Conservation (phyloP, 2,888 invertebrate genomes). For the Caenorhabditis sp. region DNA sequence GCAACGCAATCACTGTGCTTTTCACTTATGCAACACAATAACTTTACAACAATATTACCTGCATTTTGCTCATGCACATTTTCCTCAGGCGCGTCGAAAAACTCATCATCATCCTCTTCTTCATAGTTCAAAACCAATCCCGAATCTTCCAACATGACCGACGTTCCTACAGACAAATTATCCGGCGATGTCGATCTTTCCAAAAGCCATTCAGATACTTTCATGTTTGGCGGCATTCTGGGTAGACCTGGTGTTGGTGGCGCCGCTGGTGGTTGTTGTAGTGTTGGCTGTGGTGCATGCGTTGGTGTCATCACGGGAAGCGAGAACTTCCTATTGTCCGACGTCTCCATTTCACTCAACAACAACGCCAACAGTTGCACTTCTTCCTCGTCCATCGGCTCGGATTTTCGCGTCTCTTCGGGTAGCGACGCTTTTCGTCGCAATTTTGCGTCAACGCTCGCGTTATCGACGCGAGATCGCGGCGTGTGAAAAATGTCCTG, state of each 20-base stretch:
- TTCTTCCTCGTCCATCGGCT: conserved; percentile 40
- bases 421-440: conserved; percentile 24
- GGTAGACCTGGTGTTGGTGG: conserved; percentile 28
- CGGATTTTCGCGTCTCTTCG: conserved; percentile 14
- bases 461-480: conserved; percentile 29
- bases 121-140: conserved; percentile 13
- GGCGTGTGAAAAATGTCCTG: not conserved
- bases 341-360: conserved; percentile 18
- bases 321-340: conserved; percentile 10
- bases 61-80: not conserved
- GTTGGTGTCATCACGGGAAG: not conserved
- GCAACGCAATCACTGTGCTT: conserved; percentile 8
- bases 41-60: conserved; percentile 3
- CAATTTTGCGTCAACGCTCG: conserved; percentile 16
- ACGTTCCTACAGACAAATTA: conserved; percentile 30
- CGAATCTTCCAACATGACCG: conserved; percentile 26
- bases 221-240: conserved; percentile 14
- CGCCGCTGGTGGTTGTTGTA: not conserved
- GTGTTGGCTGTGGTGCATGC: not conserved
- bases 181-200: conserved; percentile 34
- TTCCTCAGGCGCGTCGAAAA: conserved; percentile 27
- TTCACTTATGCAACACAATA: conserved; percentile 26
- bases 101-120: conserved; percentile 28
- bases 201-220: conserved; percentile 43
- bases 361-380: conserved; percentile 28